A percentile compares a stretch with the other conserved stretches of the same genome.
These are phyloP conservation scores for Palythoa caribaeorum DNA, from an alignment of 92 coral and sea anemone species.

Conservation along the genomic window DNA sequence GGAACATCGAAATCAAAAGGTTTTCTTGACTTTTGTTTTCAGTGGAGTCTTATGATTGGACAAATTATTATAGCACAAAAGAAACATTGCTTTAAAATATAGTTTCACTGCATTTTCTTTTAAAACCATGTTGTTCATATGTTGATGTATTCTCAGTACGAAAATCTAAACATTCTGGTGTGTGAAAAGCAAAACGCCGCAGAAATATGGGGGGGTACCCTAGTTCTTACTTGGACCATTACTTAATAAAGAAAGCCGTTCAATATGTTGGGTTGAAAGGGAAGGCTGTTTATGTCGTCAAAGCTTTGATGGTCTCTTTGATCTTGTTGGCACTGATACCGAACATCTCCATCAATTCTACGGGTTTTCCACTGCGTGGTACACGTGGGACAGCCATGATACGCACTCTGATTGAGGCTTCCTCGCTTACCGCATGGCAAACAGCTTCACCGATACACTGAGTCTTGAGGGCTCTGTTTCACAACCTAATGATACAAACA, in stretches of 20 bases:
- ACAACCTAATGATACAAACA: slow-evolving; percentile 65
- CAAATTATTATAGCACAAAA: too few species aligned
- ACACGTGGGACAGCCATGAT: slow-evolving; percentile 87
- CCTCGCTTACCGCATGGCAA: slow-evolving; percentile 83
- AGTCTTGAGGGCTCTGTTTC: slow-evolving; percentile 70
- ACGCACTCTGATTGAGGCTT: slow-evolving; percentile 69
- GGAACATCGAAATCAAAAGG: too few species aligned
- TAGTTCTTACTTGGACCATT: too few species aligned
- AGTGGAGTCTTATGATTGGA: too few species aligned
- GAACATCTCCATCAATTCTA: slow-evolving; percentile 84
- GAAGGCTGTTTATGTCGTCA: background rate
- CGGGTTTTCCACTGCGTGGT: slow-evolving; percentile 94
- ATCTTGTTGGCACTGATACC: slow-evolving; percentile 88
- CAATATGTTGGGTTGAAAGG: background rate
- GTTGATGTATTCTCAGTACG: too few species aligned
- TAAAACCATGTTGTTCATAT: too few species aligned
- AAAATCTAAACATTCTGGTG: too few species aligned
- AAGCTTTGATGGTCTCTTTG: slow-evolving; percentile 69
- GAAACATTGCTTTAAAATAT: too few species aligned
- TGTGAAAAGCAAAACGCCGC: too few species aligned
- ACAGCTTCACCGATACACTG: slow-evolving; percentile 95
- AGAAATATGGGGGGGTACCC: too few species aligned
- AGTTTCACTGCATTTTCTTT: too few species aligned
- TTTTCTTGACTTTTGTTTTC: too few species aligned
- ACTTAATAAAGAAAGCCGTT: background rate